These are phyloP conservation scores for Chloropsis cyanopogon DNA, from an alignment of 2,113 vertebrate species.

Conservation along the genomic window DNA sequence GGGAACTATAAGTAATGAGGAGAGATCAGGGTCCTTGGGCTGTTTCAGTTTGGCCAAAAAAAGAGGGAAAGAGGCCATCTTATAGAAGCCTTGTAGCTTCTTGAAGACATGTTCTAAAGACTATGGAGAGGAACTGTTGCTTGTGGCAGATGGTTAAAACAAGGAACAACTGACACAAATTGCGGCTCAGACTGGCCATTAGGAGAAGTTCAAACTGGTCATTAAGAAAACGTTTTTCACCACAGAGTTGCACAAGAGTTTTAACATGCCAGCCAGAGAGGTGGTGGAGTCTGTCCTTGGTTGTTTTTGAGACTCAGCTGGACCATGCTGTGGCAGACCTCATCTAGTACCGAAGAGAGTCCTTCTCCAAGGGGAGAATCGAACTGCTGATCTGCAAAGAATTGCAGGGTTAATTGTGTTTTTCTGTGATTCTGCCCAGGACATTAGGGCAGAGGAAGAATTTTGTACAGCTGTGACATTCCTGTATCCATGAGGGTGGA, in stretches of 20 bases:
- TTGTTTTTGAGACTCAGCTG: background rate
- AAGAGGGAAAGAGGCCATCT: background rate
- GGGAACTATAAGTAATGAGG: background rate
- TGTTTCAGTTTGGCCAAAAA: background rate
- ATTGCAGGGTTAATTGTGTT: background rate
- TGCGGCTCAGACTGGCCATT: background rate
- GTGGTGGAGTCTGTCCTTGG: background rate
- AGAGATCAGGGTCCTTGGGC: background rate
- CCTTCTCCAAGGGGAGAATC: background rate
- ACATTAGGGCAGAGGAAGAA: background rate
- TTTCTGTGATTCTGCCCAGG: background rate
- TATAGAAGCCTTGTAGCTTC: background rate
- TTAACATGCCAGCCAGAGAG: background rate
- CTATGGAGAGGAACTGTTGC: background rate
- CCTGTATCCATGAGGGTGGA: background rate
- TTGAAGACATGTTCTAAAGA: background rate
- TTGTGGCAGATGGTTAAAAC: background rate
- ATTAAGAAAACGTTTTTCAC: background rate
- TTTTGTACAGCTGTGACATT: background rate
- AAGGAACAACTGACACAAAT: background rate
- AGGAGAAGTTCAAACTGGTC: background rate
- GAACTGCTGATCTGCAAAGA: background rate
- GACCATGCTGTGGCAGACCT: background rate
- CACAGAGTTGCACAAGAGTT: background rate
- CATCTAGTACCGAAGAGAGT: background rate